These are phyloP conservation scores for Tenebrio molitor DNA, from an alignment of 1,140 invertebrate species.

Conservation along the genomic window DNA sequence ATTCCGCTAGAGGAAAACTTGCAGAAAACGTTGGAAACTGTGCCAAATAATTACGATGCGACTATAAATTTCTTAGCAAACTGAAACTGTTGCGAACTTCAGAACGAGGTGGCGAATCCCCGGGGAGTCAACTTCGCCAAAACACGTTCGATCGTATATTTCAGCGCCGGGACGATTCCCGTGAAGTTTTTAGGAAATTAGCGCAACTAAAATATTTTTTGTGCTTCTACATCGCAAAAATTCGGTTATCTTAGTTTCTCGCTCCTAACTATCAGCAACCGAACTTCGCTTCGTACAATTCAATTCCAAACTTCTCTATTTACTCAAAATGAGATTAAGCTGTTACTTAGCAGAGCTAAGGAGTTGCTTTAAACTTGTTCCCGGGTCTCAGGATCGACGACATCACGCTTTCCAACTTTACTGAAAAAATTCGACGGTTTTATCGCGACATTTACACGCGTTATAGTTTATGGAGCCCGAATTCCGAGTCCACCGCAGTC, in stretches of 20 bases:
- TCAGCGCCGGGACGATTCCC: constrained; percentile 3
- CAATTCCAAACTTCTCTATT: constrained; percentile 46
- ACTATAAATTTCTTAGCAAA: constrained; percentile 36
- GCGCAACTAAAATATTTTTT: constrained; percentile 40
- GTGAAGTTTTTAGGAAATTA: constrained; percentile 29
- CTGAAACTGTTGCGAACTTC: constrained; percentile 36
- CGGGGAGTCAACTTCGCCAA: constrained; percentile 24
- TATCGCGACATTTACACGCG: constrained; percentile 33
- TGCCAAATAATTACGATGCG: constrained; percentile 36
- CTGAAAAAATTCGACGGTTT: constrained; percentile 28
- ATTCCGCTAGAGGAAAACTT: constrained; percentile 18
- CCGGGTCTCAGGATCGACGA: not conserved
- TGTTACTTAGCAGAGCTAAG: constrained; percentile 39
- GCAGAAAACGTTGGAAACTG: constrained; percentile 27
- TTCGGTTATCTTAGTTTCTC: constrained; percentile 42
- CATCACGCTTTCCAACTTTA: constrained; percentile 10
- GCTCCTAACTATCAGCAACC: constrained; percentile 28
- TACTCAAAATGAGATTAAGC: constrained; percentile 44
- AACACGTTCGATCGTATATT: constrained; percentile 37
- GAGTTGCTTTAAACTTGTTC: constrained; percentile 40
- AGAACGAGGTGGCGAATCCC: constrained; percentile 36
- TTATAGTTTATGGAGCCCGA: constrained; percentile 25
- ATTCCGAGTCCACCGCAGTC: constrained; percentile 30
- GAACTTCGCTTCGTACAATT: constrained; percentile 35
- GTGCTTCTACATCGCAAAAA: constrained; percentile 30